These are phyloP conservation scores for Chrysaora quinquecirrha DNA, from an alignment of 30 jellyfish, hydroid and myxozoan species.

Conservation along the genomic window DNA sequence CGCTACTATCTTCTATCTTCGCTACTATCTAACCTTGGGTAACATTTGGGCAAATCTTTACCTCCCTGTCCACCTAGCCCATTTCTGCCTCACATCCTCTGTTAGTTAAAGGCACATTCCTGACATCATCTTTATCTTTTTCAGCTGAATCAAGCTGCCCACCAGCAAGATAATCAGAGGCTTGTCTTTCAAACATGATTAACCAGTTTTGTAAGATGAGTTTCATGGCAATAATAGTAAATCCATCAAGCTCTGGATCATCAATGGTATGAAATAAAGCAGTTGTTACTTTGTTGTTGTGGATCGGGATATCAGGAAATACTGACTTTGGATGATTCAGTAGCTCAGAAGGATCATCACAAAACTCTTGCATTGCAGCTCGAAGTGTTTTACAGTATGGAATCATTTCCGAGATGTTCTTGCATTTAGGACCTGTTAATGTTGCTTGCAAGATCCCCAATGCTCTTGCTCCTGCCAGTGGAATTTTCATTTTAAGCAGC, in stretches of 20 bases:
- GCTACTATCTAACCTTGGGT: slow-evolving; percentile 13
- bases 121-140: background rate
- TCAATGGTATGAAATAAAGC: background rate
- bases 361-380: slow-evolving; percentile 2
- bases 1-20: too few species aligned
- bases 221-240: slow-evolving; percentile 3
- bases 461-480: too few species aligned
- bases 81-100: slow-evolving; percentile 4
- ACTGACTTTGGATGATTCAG: background rate
- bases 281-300: background rate
- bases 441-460: too few species aligned
- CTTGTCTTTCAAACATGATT: slow-evolving; percentile 4
- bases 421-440: background rate
- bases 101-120: slow-evolving; percentile 11
- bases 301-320: slow-evolving; percentile 13
- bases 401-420: background rate
- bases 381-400: background rate
- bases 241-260: slow-evolving; percentile 18
- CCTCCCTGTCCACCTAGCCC: slow-evolving; percentile 24
- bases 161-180: background rate
- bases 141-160: background rate
- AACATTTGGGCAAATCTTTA: slow-evolving; percentile 1
- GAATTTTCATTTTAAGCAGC: background rate
- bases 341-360: slow-evolving; percentile 12
- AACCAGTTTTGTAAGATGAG: slow-evolving; percentile 1